Conservation (phyloP, 2,888 invertebrate species). For the Drepana falcataria region DNA sequence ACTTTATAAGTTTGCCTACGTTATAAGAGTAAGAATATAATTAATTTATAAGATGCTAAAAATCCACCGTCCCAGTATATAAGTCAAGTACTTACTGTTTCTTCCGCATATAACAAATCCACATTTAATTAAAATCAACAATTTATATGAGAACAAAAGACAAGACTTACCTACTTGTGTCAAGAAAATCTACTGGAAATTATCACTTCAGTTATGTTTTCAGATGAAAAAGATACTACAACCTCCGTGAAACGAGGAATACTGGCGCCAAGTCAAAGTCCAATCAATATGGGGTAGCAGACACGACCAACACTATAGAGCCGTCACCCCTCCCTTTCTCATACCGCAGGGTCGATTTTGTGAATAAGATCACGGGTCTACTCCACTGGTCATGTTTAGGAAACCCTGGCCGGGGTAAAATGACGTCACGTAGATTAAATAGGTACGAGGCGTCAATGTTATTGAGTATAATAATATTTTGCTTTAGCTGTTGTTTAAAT, state of each 20-base stretch:
- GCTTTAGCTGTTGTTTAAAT: too few relatives aligned
- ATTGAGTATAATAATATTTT: too few relatives aligned
- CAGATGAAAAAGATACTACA: slow-evolving; percentile 19
- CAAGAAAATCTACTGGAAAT: not conserved
- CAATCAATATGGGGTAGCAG: slow-evolving; percentile 53
- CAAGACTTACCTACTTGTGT: not conserved
- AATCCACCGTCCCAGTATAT: too few relatives aligned
- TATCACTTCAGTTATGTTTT: not conserved
- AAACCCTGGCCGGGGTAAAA: slow-evolving; percentile 23
- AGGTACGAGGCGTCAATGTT: slow-evolving; percentile 1
- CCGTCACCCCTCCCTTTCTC: slow-evolving; percentile 16
- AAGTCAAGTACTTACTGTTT: not conserved
- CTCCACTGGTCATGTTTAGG: slow-evolving; percentile 24
- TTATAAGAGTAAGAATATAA: too few relatives aligned
- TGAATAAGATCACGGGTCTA: slow-evolving; percentile 18
- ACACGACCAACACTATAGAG: slow-evolving; percentile 12
- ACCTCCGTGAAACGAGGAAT: slow-evolving; percentile 30
- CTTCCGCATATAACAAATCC: not conserved
- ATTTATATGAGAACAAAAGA: too few relatives aligned
- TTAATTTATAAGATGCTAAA: too few relatives aligned
- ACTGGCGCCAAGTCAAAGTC: slow-evolving; percentile 29
- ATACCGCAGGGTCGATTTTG: slow-evolving; percentile 3
- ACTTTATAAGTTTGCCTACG: too few relatives aligned
- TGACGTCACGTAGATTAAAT: slow-evolving; percentile 7
- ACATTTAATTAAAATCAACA: not conserved